These are phyloP conservation scores for Ophraella communa DNA, from an alignment of 2,888 invertebrate genomes.

Conservation along the genomic window DNA sequence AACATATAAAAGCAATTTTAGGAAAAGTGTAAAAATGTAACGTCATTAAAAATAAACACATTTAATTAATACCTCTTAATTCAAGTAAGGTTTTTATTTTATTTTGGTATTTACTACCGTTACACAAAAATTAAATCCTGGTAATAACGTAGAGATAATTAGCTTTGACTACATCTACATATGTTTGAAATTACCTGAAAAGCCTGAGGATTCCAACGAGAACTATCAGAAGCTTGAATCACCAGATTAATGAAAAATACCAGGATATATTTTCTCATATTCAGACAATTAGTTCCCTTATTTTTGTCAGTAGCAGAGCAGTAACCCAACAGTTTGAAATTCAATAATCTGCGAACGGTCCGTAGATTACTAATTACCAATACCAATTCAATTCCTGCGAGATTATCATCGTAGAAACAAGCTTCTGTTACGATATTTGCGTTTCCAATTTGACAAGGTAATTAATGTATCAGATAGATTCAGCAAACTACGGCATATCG, in stretches of 20 bases:
- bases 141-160: too few species aligned
- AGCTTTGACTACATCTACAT: neutral
- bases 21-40: too few species aligned
- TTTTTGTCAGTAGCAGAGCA: constrained; percentile 33
- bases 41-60: too few species aligned
- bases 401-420: constrained; percentile 37
- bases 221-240: neutral
- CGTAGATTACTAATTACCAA: constrained; percentile 42
- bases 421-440: constrained; percentile 32
- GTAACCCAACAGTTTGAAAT: constrained; percentile 40
- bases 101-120: neutral
- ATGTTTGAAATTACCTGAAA: neutral
- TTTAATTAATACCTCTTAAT: too few species aligned
- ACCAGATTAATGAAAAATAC: neutral
- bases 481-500: neutral
- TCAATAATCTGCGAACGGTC: constrained; percentile 36
- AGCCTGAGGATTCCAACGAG: neutral
- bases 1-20: too few species aligned
- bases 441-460: constrained; percentile 31
- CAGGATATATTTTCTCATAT: constrained; percentile 1
- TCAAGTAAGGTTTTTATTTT: neutral
- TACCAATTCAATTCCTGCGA: constrained; percentile 40
- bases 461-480: neutral
- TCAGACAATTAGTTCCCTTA: constrained; percentile 33
- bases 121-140: too few species aligned